A percentile compares a stretch with the other conserved stretches of the same genome.
phyloP scores from a whole-genome alignment of 1,140 invertebrate genomes.

The Homarus americanus region DNA sequence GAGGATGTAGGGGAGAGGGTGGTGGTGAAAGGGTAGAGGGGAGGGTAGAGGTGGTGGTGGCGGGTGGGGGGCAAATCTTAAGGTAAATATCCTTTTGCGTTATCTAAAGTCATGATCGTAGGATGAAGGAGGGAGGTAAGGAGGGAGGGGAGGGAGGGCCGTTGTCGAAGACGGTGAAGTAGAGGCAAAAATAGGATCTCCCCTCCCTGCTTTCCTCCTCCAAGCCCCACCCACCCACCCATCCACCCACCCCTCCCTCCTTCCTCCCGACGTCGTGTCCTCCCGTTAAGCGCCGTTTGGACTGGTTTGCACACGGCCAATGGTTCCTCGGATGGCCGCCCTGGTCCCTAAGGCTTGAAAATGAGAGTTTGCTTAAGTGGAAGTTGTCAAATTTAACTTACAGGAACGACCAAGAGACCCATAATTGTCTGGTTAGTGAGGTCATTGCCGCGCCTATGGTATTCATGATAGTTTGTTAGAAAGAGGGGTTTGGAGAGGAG shows the following conservation, averaged over 20 bases:
- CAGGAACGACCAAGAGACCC: slow-evolving; percentile 15
- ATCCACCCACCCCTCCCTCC: neutral
- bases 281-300: slow-evolving; percentile 19
- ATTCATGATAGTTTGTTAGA: slow-evolving; percentile 21
- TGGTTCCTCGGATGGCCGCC: slow-evolving; percentile 28
- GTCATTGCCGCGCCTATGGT: slow-evolving; percentile 40
- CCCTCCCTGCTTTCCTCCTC: neutral
- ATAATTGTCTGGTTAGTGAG: slow-evolving; percentile 61
- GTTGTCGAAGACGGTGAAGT: too few relatives aligned
- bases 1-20: too few relatives aligned
- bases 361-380: slow-evolving; percentile 68
- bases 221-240: neutral
- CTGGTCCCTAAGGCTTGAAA: slow-evolving; percentile 52
- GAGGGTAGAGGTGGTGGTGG: too few relatives aligned
- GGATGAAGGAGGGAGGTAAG: too few relatives aligned
- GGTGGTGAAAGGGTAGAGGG: too few relatives aligned
- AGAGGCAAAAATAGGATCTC: neutral
- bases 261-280: neutral
- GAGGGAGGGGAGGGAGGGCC: too few relatives aligned
- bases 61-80: too few relatives aligned
- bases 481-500: neutral
- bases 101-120: too few relatives aligned
- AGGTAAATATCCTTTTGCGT: too few relatives aligned
- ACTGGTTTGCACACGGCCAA: slow-evolving; percentile 49
- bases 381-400: slow-evolving; percentile 70